Percentiles rank a stretch among this genome's conserved stretches.
Conservation (phyloP, 2,113 vertebrate genomes). For the Sterna hirundo region DNA sequence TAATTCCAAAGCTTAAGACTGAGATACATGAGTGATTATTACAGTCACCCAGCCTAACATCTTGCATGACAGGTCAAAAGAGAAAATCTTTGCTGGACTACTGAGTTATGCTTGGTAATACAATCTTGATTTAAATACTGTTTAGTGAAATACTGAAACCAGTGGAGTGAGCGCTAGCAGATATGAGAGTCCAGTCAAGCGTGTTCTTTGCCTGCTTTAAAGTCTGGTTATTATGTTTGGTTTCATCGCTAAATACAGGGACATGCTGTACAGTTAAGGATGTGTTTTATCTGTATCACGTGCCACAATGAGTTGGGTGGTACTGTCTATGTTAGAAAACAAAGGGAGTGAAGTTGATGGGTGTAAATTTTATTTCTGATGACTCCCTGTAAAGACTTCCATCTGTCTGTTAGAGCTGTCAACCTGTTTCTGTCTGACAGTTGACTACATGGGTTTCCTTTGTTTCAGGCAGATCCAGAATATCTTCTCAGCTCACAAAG, state of each 20-base stretch:
- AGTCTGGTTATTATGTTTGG: accelerated
- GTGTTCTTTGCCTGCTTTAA: neutral
- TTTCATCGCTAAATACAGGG: neutral
- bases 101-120: neutral
- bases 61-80: neutral
- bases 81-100: neutral
- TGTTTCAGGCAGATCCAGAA: neutral
- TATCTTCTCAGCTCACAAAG: neutral
- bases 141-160: neutral
- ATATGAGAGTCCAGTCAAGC: neutral
- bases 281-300: neutral
- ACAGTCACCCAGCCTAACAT: neutral
- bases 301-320: neutral
- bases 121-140: neutral
- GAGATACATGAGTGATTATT: neutral
- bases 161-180: neutral
- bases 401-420: neutral
- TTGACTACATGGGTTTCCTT: neutral
- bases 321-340: neutral
- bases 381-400: neutral
- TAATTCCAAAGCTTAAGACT: neutral
- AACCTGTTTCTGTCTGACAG: neutral
- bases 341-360: neutral
- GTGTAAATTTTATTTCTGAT: neutral
- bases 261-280: neutral